These are phyloP conservation scores for Scaeva pyrastri DNA, from an alignment of 2,888 invertebrate species.

Conservation along the genomic window DNA sequence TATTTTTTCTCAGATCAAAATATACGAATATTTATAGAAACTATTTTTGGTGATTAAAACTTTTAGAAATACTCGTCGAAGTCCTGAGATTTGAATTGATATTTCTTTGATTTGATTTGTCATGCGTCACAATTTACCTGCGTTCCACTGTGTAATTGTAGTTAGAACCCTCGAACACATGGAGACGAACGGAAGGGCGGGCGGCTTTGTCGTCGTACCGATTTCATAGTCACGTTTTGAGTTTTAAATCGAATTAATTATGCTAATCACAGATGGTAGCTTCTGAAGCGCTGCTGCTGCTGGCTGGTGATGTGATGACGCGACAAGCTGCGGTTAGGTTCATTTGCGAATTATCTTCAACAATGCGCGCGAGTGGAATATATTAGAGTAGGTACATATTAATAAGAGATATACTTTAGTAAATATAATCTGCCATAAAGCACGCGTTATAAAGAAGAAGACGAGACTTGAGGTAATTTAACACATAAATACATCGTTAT, in stretches of 20 bases:
- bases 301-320: constrained; percentile 27
- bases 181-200: too few species aligned
- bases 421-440: not conserved
- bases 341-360: constrained; percentile 68
- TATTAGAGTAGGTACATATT: constrained; percentile 30
- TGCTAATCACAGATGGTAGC: constrained; percentile 65
- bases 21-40: too few species aligned
- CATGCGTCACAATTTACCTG: too few species aligned
- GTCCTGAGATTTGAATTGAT: too few species aligned
- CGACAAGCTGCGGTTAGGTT: constrained; percentile 47
- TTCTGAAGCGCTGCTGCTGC: constrained; percentile 10
- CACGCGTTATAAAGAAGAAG: constrained; percentile 27
- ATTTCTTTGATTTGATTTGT: too few species aligned
- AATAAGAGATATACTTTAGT: not conserved
- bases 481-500: constrained; percentile 55
- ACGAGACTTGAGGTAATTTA: constrained; percentile 54
- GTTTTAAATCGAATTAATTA: constrained; percentile 69
- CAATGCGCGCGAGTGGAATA: constrained; percentile 67
- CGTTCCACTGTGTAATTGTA: not conserved
- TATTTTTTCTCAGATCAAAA: too few species aligned
- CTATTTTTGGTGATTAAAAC: too few species aligned
- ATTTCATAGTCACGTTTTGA: constrained; percentile 64
- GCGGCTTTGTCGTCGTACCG: too few species aligned
- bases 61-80: too few species aligned
- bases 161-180: not conserved